Evolutionary conservation across 2,888 invertebrate genomes (phyloP).

Genomic region (Incurvaria masculella): DNA sequence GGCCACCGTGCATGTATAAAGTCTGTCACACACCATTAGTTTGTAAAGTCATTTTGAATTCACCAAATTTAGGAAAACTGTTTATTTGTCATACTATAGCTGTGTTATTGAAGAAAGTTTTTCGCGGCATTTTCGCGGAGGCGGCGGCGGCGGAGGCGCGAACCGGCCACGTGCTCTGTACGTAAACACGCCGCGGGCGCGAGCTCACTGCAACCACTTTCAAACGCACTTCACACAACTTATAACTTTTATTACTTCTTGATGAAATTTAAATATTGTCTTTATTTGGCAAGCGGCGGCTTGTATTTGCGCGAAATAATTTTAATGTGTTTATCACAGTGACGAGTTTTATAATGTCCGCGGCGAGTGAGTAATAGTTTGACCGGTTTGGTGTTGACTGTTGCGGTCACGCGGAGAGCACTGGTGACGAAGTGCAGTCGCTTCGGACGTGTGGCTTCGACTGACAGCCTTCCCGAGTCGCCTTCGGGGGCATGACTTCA

Average conservation of each 20-base stretch:
- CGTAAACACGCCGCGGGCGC: conserved; percentile 32
- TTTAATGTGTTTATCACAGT: not conserved
- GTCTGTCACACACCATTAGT: not conserved
- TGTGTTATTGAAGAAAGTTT: conserved; percentile 48
- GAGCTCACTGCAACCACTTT: not conserved
- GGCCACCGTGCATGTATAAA: not conserved
- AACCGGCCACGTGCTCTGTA: conserved; percentile 24
- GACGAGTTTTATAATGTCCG: not conserved
- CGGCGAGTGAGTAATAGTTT: not conserved
- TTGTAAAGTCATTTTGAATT: not conserved
- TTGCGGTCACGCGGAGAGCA: conserved; percentile 24
- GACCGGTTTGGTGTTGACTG: not conserved
- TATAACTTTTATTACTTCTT: not conserved
- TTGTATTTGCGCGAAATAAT: not conserved
- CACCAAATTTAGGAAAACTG: not conserved
- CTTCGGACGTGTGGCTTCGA: conserved; percentile 53
- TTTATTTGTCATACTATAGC: conserved; percentile 28
- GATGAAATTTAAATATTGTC: not conserved
- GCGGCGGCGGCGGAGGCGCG: conserved; percentile 37
- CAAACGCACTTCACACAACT: not conserved
- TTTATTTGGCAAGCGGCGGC: not conserved
- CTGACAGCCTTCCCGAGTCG: conserved; percentile 58
- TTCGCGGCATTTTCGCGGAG: conserved; percentile 49
- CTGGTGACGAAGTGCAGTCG: conserved; percentile 47
- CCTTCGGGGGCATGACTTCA: conserved; percentile 59